These are phyloP conservation scores for Pomacea canaliculata DNA, from an alignment of 2,888 invertebrate species.

Conservation along the genomic window DNA sequence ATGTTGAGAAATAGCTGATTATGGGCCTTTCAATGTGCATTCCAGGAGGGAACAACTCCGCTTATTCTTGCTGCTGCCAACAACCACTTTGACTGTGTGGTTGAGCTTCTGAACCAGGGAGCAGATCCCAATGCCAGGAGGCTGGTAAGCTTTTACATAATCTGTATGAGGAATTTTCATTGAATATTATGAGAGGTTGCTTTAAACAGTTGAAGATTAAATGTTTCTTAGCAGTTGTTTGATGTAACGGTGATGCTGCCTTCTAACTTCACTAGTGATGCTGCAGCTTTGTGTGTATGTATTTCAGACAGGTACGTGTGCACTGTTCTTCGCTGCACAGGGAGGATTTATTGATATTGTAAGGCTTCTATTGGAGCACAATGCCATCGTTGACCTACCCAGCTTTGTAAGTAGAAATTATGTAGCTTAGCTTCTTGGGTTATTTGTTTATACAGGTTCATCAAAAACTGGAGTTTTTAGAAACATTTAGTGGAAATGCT, in stretches of 20 bases:
- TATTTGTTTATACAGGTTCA: too few species aligned
- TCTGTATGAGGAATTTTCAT: neutral
- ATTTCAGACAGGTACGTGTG: slow-evolving; percentile 89
- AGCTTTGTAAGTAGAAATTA: slow-evolving; percentile 66
- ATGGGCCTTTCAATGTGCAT: neutral
- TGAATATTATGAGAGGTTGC: too few species aligned
- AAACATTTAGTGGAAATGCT: too few species aligned
- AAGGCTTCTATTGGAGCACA: slow-evolving; percentile 81
- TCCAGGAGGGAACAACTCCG: slow-evolving; percentile 94
- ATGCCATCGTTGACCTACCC: slow-evolving; percentile 70
- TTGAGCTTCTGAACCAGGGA: slow-evolving; percentile 89
- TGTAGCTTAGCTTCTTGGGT: neutral
- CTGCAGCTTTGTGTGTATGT: neutral
- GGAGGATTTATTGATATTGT: slow-evolving; percentile 90
- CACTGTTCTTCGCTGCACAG: slow-evolving; percentile 94
- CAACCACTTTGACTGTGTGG: slow-evolving; percentile 88
- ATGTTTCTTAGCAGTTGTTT: too few species aligned
- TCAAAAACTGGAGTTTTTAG: too few species aligned
- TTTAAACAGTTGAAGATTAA: too few species aligned
- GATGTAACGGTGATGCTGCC: too few species aligned
- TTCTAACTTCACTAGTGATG: too few species aligned
- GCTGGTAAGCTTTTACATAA: slow-evolving; percentile 71
- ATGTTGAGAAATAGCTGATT: too few species aligned
- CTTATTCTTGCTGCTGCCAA: slow-evolving; percentile 91
- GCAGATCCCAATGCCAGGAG: slow-evolving; percentile 88